Percentiles rank a stretch among this genome's conserved stretches.
Evolutionary conservation across 2,113 vertebrate genomes (phyloP).

Genomic region (Macrotis lagotis): DNA sequence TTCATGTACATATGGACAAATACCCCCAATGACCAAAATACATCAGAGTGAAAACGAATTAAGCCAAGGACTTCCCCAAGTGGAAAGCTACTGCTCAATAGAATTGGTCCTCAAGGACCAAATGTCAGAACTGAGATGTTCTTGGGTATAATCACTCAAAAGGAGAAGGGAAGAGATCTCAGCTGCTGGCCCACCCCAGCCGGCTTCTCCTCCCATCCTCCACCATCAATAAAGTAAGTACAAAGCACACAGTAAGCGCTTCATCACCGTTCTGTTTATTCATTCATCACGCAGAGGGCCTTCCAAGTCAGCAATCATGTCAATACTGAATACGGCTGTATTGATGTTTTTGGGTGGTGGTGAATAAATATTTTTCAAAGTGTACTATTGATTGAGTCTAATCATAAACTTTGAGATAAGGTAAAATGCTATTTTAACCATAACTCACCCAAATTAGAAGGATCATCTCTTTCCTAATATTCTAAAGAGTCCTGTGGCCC

Average conservation of each 20-base stretch:
- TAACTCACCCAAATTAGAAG: background rate
- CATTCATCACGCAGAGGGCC: conserved; percentile 8
- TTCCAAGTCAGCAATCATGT: conserved; percentile 9
- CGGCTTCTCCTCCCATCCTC: too few relatives aligned
- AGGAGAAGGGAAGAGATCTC: too few relatives aligned
- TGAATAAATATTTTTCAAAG: conserved; percentile 41
- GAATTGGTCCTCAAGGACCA: background rate
- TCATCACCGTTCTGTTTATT: conserved; percentile 14
- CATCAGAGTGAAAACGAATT: conserved; percentile 26
- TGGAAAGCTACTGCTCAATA: conserved; percentile 21
- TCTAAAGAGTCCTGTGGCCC: conserved; percentile 28
- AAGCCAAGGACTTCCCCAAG: background rate
- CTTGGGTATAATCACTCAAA: background rate
- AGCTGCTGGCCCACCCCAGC: too few relatives aligned
- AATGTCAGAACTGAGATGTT: conserved; percentile 4
- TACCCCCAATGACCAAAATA: conserved; percentile 25
- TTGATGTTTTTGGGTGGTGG: background rate
- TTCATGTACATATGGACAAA: conserved; percentile 31
- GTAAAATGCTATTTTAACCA: background rate
- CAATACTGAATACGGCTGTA: conserved; percentile 17
- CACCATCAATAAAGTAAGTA: too few relatives aligned
- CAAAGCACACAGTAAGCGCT: background rate
- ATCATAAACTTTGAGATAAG: conserved; percentile 3
- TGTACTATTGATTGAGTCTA: conserved; percentile 17
- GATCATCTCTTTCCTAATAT: conserved; percentile 6